Conservation (phyloP, 2,113 vertebrate species). For the Anguilla rostrata region DNA sequence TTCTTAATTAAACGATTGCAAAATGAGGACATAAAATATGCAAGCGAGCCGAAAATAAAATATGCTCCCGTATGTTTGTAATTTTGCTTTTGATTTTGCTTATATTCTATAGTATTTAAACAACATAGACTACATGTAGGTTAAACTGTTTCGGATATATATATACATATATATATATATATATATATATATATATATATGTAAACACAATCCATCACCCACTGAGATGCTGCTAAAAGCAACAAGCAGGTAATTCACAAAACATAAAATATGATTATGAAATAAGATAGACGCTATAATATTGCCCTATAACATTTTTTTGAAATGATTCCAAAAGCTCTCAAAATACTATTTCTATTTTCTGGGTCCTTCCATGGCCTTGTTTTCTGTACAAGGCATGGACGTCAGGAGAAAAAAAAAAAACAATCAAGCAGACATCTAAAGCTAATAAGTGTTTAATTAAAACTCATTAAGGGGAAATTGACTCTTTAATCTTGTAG, state of each 20-base stretch:
- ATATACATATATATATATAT: too few relatives aligned
- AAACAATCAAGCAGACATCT: slow-evolving; percentile 51
- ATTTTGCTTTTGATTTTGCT: too few relatives aligned
- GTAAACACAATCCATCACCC: not conserved
- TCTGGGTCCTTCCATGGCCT: slow-evolving; percentile 47
- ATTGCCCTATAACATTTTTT: not conserved
- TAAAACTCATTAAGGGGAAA: slow-evolving; percentile 60
- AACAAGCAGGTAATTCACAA: not conserved
- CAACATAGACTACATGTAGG: not conserved
- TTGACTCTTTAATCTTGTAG: slow-evolving; percentile 42
- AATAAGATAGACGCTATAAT: not conserved
- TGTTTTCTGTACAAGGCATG: slow-evolving; percentile 29
- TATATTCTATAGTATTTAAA: too few relatives aligned
- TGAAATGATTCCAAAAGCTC: slow-evolving; percentile 21
- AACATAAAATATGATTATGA: not conserved
- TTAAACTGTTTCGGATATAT: too few relatives aligned
- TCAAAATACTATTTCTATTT: slow-evolving; percentile 42
- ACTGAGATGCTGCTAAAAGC: not conserved
- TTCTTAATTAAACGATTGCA: not conserved
- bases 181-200: not conserved
- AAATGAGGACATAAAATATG: too few relatives aligned
- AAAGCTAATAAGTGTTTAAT: slow-evolving; percentile 64
- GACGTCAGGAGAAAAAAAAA: slow-evolving; percentile 37
- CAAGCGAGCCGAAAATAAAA: too few relatives aligned
- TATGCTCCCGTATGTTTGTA: too few relatives aligned